A percentile compares a stretch with the other conserved stretches of the same genome.
These are phyloP conservation scores for Philereme transversata DNA, from an alignment of 2,888 invertebrate species.

Conservation along the genomic window DNA sequence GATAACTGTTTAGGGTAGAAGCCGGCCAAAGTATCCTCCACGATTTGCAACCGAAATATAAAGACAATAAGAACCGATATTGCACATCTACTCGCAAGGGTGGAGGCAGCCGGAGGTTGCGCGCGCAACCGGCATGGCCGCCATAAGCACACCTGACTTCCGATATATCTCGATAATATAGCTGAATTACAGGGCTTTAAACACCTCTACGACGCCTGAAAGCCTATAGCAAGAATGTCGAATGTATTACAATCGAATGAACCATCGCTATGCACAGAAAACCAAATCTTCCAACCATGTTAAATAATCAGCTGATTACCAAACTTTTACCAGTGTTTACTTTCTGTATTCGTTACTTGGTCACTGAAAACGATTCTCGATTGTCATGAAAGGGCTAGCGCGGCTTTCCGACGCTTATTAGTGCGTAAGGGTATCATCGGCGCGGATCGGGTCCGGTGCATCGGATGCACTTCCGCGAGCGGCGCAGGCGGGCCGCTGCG, in stretches of 20 bases:
- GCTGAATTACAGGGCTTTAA: slow-evolving; percentile 67
- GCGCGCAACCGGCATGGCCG: slow-evolving; percentile 82
- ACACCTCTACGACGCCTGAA: slow-evolving; percentile 49
- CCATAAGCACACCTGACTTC: slow-evolving; percentile 77
- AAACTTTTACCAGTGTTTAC: slow-evolving; percentile 80
- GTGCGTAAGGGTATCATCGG: slow-evolving; percentile 58
- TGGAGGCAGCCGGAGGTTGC: slow-evolving; percentile 67
- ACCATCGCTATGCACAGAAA: slow-evolving; percentile 52
- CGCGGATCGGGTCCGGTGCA: slow-evolving; percentile 48
- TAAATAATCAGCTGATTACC: slow-evolving; percentile 79
- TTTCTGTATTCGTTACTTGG: slow-evolving; percentile 55
- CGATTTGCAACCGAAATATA: slow-evolving; percentile 61
- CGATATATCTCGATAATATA: slow-evolving; percentile 69
- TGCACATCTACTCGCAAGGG: slow-evolving; percentile 60
- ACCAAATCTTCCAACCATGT: slow-evolving; percentile 59
- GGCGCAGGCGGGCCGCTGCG: slow-evolving; percentile 58
- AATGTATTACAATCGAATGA: slow-evolving; percentile 49
- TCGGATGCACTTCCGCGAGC: slow-evolving; percentile 69
- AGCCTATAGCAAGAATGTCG: slow-evolving; percentile 48
- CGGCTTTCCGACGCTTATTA: slow-evolving; percentile 53
- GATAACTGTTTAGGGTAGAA: slow-evolving; percentile 74
- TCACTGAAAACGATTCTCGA: slow-evolving; percentile 64
- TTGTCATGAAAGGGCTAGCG: slow-evolving; percentile 50
- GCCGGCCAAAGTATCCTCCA: slow-evolving; percentile 58
- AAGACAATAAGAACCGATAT: slow-evolving; percentile 67